Percentiles rank a stretch among this genome's conserved stretches.
Evolutionary conservation across 2,888 invertebrate species (phyloP).

Genomic region (Pyralis farinalis): DNA sequence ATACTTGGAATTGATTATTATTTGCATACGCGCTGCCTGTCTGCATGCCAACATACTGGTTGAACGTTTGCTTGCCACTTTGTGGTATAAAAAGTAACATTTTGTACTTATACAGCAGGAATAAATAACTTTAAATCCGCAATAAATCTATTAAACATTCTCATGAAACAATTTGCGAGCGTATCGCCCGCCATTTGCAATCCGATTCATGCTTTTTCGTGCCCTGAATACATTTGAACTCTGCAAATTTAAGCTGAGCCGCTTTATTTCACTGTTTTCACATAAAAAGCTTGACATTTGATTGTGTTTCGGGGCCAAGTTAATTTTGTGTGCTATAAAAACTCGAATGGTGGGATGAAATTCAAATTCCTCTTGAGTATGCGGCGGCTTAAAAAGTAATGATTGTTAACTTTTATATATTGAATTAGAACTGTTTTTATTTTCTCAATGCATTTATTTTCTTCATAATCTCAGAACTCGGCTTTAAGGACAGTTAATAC

Average conservation of each 20-base stretch:
- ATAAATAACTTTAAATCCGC: not conserved
- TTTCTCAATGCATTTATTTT: no score
- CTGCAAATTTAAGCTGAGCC: constrained; percentile 22
- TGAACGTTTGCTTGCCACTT: no score
- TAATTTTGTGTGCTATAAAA: constrained; percentile 25
- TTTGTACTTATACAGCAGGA: no score
- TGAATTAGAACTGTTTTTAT: not conserved
- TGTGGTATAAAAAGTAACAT: no score
- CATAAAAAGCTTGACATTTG: constrained; percentile 10
- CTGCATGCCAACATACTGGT: no score
- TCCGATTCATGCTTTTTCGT: constrained; percentile 32
- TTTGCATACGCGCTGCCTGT: no score
- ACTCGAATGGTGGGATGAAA: constrained; percentile 24
- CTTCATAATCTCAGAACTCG: no score
- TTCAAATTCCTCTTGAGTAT: constrained; percentile 14
- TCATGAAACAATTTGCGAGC: constrained; percentile 22
- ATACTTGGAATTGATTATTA: no score
- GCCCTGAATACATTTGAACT: constrained; percentile 30
- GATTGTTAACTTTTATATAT: not conserved
- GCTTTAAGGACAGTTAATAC: no score
- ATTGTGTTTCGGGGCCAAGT: constrained; percentile 14
- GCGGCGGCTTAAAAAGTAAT: constrained; percentile 4
- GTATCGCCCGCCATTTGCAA: constrained; percentile 33
- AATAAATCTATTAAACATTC: not conserved
- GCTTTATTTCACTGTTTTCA: constrained; percentile 12